Base-by-base conservation (phyloP, 2,797 vertebrate genomes). In the Sebastes vulpes region DNA sequence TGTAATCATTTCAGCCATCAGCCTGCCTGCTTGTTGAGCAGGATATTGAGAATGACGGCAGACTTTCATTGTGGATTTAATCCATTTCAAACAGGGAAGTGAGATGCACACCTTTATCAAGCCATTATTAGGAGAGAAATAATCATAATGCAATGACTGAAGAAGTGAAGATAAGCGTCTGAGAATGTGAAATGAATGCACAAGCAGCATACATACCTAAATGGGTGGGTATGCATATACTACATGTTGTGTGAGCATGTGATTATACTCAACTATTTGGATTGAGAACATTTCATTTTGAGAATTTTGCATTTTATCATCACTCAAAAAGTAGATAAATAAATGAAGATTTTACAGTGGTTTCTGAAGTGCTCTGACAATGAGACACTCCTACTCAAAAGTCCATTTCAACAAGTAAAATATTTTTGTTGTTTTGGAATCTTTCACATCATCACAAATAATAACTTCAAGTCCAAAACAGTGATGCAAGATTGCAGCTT, bases 1-100 rank as follows among this genome's bases (percentile, higher is more conserved):
- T 79, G 58, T 81, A 82, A 85, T 88, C 65, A 60, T 35, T 60
- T 28, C 66, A 57, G 28, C 75, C 52, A 83, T 88, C 85, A 65
- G 23, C 68, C 50, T 29, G 59, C 56, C 58, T 81, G 69, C 69
- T 63, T 77, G 75, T 75, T 56, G 54, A 79, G 60, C 76, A 82
- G 84, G 74, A 85, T 84, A 91, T 84, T 83, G 78, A 86, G 71
- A 65, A 77, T 81, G 75, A 88, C 50, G 32, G 72, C 70, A 60
- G 26, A 42, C 46, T 79, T 85, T 73, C 72, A 64, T 68, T 85
- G 59, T 26, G 57, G 67, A 75, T 64, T 65, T 35, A 81, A 77
- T 86, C 75, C 42, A 48, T 90, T 77, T 71, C 46, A 67, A 52
- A 72, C 16, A 54, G 53, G 53, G 71, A 68, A 72, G 61, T 42